Evolutionary conservation across 2,797 vertebrate species (phyloP).

Genomic region (Poecilia wingei): DNA sequence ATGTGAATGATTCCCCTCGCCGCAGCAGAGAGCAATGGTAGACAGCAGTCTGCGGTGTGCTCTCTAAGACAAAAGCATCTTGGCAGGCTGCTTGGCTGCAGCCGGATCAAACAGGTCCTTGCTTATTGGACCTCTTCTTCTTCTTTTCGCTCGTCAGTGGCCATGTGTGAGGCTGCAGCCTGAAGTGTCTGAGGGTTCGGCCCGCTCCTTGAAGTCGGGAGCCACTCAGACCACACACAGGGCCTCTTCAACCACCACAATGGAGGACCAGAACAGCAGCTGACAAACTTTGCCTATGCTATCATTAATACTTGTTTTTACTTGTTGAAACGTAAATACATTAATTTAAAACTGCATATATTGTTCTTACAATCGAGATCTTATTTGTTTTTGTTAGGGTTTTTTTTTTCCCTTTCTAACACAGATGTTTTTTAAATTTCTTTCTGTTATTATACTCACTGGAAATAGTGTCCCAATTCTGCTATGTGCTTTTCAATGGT

Average conservation of each 20-base stretch:
- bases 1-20: slow-evolving; percentile 73
- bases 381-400: slow-evolving; percentile 5
- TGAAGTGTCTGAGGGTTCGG: slow-evolving; percentile 74
- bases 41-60: slow-evolving; percentile 76
- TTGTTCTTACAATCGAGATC: slow-evolving; percentile 15
- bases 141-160: slow-evolving; percentile 63
- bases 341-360: slow-evolving; percentile 23
- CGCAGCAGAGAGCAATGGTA: slow-evolving; percentile 69
- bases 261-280: slow-evolving; percentile 47
- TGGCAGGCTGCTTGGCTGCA: slow-evolving; percentile 75
- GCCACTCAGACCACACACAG: slow-evolving; percentile 77
- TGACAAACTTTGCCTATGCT: slow-evolving; percentile 48
- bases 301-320: slow-evolving; percentile 42
- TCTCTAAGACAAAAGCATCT: slow-evolving; percentile 79
- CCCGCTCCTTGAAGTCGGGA: slow-evolving; percentile 64
- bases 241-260: slow-evolving; percentile 67
- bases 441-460: slow-evolving; percentile 29
- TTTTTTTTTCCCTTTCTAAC: slow-evolving; percentile 22
- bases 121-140: slow-evolving; percentile 79
- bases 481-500: slow-evolving; percentile 64
- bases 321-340: slow-evolving; percentile 18
- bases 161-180: slow-evolving; percentile 66
- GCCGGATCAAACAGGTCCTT: slow-evolving; percentile 77
- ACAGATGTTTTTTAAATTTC: slow-evolving; percentile 16
- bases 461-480: slow-evolving; percentile 51